Conservation (phyloP, 2,797 vertebrate genomes). For the Poecile montanus region DNA sequence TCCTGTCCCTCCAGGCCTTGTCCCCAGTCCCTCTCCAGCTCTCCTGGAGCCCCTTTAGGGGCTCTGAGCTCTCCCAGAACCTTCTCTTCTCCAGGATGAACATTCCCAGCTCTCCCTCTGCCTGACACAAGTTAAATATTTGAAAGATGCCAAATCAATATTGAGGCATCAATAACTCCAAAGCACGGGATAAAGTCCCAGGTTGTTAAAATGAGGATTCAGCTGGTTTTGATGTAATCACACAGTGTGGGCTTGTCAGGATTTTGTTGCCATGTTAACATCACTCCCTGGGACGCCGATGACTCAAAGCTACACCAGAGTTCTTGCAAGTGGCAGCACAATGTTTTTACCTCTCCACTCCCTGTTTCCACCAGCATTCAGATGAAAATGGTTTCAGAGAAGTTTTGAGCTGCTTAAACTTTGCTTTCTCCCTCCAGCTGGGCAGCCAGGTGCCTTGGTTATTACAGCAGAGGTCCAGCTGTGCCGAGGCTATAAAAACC, state of each 20-base stretch:
- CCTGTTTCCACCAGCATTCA: background rate
- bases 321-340: background rate
- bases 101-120: background rate
- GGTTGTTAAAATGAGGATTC: background rate
- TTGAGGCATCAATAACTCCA: background rate
- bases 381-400: background rate
- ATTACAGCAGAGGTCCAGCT: background rate
- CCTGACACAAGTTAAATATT: background rate
- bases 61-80: background rate
- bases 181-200: background rate
- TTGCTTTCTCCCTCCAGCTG: slow-evolving; percentile 46
- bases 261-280: background rate
- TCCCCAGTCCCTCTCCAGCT: background rate
- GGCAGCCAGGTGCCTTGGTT: slow-evolving; percentile 44
- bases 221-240: background rate
- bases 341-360: background rate
- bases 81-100: background rate
- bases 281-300: background rate
- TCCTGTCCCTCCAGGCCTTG: no score
- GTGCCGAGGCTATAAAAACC: slow-evolving; percentile 37
- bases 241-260: background rate
- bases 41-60: background rate
- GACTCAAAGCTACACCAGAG: background rate
- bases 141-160: background rate
- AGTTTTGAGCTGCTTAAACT: slow-evolving; percentile 35